Evolutionary conservation across 2,888 invertebrate species (phyloP), one percentile per base, ranked within the genome.

Genomic region (Lithophane semibrunnea): DNA sequence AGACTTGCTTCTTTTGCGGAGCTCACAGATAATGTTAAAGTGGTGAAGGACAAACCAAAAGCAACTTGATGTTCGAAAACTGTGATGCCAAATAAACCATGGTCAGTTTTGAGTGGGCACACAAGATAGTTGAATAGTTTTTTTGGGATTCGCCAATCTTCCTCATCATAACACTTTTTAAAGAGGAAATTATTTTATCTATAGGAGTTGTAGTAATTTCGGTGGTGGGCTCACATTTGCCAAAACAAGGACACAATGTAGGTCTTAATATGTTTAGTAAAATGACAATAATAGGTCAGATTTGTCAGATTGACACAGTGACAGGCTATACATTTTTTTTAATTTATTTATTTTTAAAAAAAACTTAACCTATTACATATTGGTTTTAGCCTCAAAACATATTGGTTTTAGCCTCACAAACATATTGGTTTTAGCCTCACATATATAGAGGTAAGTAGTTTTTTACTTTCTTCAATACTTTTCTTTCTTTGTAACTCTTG

Each of bases 381-480:
- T n/a, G n/a, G n/a, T n/a, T n/a, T n/a, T n/a, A n/a, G n/a, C n/a
- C n/a, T n/a, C n/a, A n/a, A n/a, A n/a, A n/a, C n/a, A n/a, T n/a
- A n/a, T n/a, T n/a, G n/a, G n/a, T n/a, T n/a, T n/a, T n/a, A n/a
- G n/a, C n/a, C n/a, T n/a, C n/a, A n/a, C n/a, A n/a, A n/a, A n/a
- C n/a, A n/a, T n/a, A n/a, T n/a, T n/a, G n/a, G n/a, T n/a, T n/a
- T n/a, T n/a, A n/a, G n/a, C n/a, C n/a, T n/a, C n/a, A n/a, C n/a
- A 29, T 2, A 37, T 29, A 8, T 13, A 9, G 9, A 67, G 52
- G 2, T 52, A 52, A 29, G n/a, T 67, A 54, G n/a, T 37, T 68
- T 18, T 18, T n/a, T n/a, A 68, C 68, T 80, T 79, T 79, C 60
- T 61, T 79, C 42, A 24, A 47, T 12, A 66, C 49, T 16, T 24